Base-by-base conservation (phyloP, 2,113 vertebrate species). In the Microcebus jonahi region DNA sequence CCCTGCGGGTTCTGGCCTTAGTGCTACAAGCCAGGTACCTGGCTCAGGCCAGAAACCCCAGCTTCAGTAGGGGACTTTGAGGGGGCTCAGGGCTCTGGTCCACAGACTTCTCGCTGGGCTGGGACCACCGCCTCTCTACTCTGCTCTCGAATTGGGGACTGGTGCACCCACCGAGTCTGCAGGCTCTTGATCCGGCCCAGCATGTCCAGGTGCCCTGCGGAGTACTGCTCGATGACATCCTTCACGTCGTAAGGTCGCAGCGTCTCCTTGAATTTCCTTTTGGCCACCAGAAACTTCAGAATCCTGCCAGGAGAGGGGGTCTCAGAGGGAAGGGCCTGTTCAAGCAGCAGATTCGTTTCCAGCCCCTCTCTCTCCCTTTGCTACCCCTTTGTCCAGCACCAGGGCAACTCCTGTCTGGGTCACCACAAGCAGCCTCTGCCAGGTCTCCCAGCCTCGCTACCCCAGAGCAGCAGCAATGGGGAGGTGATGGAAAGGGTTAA, bases 211-310 rank as follows among this genome's bases (percentile, higher is more conserved):
- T 99, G 99, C 73, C 99, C 99, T 0, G 99, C 99, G 0, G 99
- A 99, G 98, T 99, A 99, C 98, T 99, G 99, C 98, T 99, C 99
- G 1, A 99, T 99, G 97, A 99, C 99, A 0, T 99, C 99, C 98
- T 99, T 99, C 92, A 99, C 99, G 0, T 99, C 99, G 0, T 99
- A 99, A 0, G 99, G 99, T 65, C 99, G 99, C 97, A 99, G 95
- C 0, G 99, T 99, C 98, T 99, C 99, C 98, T 99, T 99, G 98
- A 99, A 99, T 98, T 99, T 99, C 97, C 99, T 99, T 98, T 99
- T 99, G 96, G 99, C 99, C 97, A 99, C 99, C 83, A 99, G 98
- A 98, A 99, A 99, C 98, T 99, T 99, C n/a, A 99, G 98, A 97
- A 99, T 99, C 98, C 99, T 99, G 94, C 53, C 1, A 23, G 1